These are phyloP conservation scores for Drosophila punjabiensis DNA, from an alignment of 1,140 invertebrate species.

Conservation along the genomic window DNA sequence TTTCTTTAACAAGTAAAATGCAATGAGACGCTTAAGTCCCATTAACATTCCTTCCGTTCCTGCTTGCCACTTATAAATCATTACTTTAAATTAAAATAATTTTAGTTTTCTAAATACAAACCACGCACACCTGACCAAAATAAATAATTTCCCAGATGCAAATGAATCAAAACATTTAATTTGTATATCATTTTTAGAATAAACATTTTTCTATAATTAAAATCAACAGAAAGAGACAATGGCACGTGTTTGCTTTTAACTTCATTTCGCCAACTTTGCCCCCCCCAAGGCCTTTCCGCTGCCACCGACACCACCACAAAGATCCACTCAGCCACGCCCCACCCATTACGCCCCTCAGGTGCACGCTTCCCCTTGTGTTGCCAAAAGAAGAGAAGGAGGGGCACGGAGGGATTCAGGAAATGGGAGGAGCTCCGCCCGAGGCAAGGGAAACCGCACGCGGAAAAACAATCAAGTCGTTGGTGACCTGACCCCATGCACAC, in stretches of 20 bases:
- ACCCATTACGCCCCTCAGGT: slow-evolving; percentile 17
- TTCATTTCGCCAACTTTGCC: slow-evolving; percentile 26
- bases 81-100: not conserved
- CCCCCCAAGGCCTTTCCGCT: slow-evolving; percentile 1
- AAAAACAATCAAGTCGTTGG: slow-evolving; percentile 57
- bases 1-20: no score
- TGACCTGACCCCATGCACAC: slow-evolving; percentile 34
- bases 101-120: not conserved
- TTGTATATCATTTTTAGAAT: slow-evolving; percentile 31
- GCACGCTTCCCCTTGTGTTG: not conserved
- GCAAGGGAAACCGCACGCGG: slow-evolving; percentile 46
- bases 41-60: not conserved
- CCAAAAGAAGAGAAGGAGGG: not conserved
- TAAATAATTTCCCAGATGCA: slow-evolving; percentile 6
- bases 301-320: not conserved
- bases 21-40: not conserved
- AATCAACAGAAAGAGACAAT: slow-evolving; percentile 43
- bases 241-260: slow-evolving; percentile 45
- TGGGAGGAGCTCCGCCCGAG: slow-evolving; percentile 14
- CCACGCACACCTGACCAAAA: not conserved
- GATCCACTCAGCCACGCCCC: slow-evolving; percentile 4
- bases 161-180: slow-evolving; percentile 6
- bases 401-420: not conserved
- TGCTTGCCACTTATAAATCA: not conserved
- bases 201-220: slow-evolving; percentile 62